Base-by-base conservation (phyloP, 2,888 invertebrate genomes). In the Callyntrura guangdongensis region DNA sequence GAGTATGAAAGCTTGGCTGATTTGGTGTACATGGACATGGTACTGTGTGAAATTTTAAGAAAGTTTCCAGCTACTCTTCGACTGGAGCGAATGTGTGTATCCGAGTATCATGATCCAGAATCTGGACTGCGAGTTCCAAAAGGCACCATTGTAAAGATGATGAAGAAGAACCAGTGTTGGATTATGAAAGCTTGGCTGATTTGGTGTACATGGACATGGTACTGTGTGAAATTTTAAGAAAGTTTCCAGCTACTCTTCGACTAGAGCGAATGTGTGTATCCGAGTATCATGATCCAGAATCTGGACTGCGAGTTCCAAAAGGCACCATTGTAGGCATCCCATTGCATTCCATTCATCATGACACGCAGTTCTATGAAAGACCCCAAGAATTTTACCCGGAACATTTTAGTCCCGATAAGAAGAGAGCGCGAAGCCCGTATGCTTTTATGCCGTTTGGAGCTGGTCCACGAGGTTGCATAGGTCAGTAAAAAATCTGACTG, bases 171-270 rank as follows among this genome's bases (percentile, higher is more conserved):
- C 64, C 25, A 3, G 8, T 61, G 11, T 81, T 69, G 72, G 90
- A 90, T 20, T 90, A 90, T 59, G 90, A 90, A 12, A 22, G 20
- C 9, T n/a, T 90, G 5, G 69, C 47, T 0, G 22, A 20, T 5
- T 20, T 90, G 11, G 59, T 27, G 6, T 90, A 90, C 72, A 14
- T 90, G 69, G 90, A 90, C 22, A 90, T 90, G 90, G 69, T 84
- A 14, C 0, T 79, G 11, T 85, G 53, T 14, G 87, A 87, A n/a
- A 22, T 87, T 69, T 12, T 69, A 6, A 14, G 87, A 27, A 81
- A 53, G n/a, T 87, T 22, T n/a, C 87, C 84, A 8, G 61, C 59
- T 12, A n/a, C 67, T 1, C 1, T 9, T 0, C 22, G 84, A 3
- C n/a, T 85, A 6, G 89, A 90, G 17, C n/a, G 89, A n/a, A 17